phyloP scores from a whole-genome alignment of 2,113 vertebrate species.

The Planiliza haematocheilus region DNA sequence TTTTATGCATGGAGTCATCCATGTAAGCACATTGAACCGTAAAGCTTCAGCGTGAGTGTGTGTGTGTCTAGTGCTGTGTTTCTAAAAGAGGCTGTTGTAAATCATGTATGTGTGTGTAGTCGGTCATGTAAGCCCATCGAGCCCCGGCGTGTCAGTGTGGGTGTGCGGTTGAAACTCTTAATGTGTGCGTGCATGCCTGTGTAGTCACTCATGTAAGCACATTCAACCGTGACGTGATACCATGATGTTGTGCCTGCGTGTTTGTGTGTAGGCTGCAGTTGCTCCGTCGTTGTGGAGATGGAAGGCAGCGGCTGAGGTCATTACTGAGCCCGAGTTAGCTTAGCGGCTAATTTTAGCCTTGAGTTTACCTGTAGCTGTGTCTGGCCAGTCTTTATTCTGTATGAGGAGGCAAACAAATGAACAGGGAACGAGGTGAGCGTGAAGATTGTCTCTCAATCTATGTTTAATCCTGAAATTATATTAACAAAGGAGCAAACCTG shows the following conservation, averaged over 20 bases:
- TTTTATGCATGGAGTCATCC: constrained; percentile 26
- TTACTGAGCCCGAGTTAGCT: constrained; percentile 51
- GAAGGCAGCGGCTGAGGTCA: constrained; percentile 51
- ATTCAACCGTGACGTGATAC: constrained; percentile 48
- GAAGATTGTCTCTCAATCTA: not conserved
- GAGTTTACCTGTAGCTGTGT: constrained; percentile 43
- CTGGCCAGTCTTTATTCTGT: constrained; percentile 4
- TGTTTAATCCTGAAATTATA: not conserved
- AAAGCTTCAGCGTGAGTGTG: not conserved
- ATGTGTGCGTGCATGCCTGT: constrained; percentile 7
- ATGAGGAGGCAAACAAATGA: constrained; percentile 8
- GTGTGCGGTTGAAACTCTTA: constrained; percentile 24
- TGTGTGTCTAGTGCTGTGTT: constrained; percentile 17
- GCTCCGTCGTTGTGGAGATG: constrained; percentile 58
- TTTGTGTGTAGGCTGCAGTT: constrained; percentile 38
- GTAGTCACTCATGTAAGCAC: constrained; percentile 46
- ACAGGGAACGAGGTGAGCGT: constrained; percentile 4
- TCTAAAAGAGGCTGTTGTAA: constrained; percentile 4
- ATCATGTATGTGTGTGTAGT: constrained; percentile 39
- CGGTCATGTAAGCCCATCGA: constrained; percentile 48
- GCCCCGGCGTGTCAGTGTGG: constrained; percentile 31
- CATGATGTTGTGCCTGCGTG: not conserved
- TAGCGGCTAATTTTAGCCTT: constrained; percentile 56
- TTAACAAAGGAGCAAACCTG: no score
- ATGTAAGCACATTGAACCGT: constrained; percentile 48